Evolutionary conservation across 2,888 invertebrate genomes (phyloP).

Genomic region (Lissonota sp.): DNA sequence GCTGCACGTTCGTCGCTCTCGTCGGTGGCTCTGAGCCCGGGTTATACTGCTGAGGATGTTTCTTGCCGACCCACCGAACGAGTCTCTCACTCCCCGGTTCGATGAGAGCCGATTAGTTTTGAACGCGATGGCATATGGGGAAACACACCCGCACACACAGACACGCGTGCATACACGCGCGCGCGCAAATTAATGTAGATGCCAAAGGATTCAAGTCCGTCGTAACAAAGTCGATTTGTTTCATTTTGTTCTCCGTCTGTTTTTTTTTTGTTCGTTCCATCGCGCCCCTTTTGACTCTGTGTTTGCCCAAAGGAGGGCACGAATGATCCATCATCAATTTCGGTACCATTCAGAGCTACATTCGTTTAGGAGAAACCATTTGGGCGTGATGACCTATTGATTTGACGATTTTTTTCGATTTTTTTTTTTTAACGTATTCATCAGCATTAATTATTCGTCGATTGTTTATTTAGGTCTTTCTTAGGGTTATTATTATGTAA

Average conservation of each 20-base stretch:
- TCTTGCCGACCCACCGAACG: constrained; percentile 63
- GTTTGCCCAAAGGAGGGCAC: not conserved
- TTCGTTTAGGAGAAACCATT: no score
- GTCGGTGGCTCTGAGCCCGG: constrained; percentile 23
- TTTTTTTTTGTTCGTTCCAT: constrained; percentile 37
- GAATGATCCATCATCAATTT: no score
- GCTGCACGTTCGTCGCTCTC: constrained; percentile 58
- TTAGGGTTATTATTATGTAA: no score
- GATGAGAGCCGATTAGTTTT: constrained; percentile 59
- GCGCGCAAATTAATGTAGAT: constrained; percentile 35
- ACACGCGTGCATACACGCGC: constrained; percentile 3
- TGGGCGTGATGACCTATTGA: no score
- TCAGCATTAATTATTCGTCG: no score
- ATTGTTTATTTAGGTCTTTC: no score
- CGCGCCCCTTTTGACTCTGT: constrained; percentile 32
- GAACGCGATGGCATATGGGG: constrained; percentile 30
- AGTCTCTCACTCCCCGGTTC: constrained; percentile 60
- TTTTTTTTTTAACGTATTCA: no score
- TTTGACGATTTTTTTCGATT: no score
- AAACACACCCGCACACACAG: no score
- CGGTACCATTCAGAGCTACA: no score
- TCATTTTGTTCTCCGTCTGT: constrained; percentile 7
- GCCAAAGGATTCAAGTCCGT: constrained; percentile 37
- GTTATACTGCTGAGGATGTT: constrained; percentile 33
- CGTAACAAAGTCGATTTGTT: not conserved